Base-by-base conservation (phyloP, 2,888 invertebrate species). In the Nephrocerus scutellatus region DNA sequence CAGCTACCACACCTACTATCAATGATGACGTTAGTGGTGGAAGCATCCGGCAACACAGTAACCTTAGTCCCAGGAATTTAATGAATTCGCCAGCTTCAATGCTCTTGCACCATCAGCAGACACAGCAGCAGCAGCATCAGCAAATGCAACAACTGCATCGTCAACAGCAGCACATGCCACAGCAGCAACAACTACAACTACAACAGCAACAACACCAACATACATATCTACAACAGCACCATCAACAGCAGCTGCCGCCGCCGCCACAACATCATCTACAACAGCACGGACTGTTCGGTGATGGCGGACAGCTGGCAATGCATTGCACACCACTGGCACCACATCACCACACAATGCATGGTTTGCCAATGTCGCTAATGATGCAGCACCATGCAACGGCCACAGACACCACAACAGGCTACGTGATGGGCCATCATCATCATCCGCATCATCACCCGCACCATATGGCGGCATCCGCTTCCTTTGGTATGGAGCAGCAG, bases 401-500 rank as follows among this genome's bases (percentile, higher is more conserved):
- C 26, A 22, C n/a, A 28, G 39, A 3, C 39, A 39, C n/a, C n/a
- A n/a, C n/a, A n/a, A 35, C 22, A 22, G 32, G 16, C 28, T 29
- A 12, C 21, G 30, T 3, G 41, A 38, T 29, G 36, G 38, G 0
- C 36, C 41, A 25, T 31, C 36, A 6, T 6, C 14, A 30, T 41
- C 42, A 22, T 32, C 30, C 19, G 4, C 36, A 22, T 2, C 40
- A 23, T 12, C 23, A 23, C 10, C 21, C 18, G 25, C 16, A 13
- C 30, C 26, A 8, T 33, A 18, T 26, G 33, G 15, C 18, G n/a
- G 7, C 8, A 10, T 12, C 8, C 20, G 15, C 6, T 13, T 35
- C 39, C 31, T 36, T 43, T 40, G 41, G 30, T 22, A 8, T 34
- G 13, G 14, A 30, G n/a, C 9, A 28, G 12, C 41, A 35, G 19